These are phyloP conservation scores for Scelioninae gen. 2 DNA, from an alignment of 2,888 invertebrate genomes.

Conservation along the genomic window DNA sequence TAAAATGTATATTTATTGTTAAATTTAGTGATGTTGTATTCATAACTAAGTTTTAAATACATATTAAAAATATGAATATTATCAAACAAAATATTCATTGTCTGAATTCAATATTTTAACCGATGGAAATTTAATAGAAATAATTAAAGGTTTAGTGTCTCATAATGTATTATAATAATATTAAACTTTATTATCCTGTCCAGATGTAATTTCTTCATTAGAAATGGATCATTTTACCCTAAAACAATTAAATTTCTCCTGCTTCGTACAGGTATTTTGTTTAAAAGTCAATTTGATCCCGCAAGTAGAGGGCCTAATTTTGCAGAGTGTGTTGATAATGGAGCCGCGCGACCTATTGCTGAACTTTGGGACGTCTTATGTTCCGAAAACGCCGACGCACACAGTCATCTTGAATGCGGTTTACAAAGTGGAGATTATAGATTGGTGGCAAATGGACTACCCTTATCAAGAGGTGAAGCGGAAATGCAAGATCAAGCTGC, in stretches of 20 bases:
- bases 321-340: constrained; percentile 77
- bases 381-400: constrained; percentile 71
- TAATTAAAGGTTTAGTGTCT: too few species aligned
- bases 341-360: constrained; percentile 78
- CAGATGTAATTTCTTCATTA: too few species aligned
- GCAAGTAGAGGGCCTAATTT: constrained; percentile 79
- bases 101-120: too few species aligned
- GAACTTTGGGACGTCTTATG: constrained; percentile 76
- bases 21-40: too few species aligned
- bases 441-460: constrained; percentile 83
- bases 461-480: constrained; percentile 73
- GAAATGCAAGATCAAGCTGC: constrained; percentile 61
- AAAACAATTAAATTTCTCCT: neutral
- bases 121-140: too few species aligned
- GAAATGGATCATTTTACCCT: too few species aligned
- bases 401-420: constrained; percentile 76
- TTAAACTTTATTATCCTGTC: too few species aligned
- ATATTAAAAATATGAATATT: too few species aligned
- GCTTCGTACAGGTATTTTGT: constrained; percentile 77
- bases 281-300: constrained; percentile 78
- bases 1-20: too few species aligned
- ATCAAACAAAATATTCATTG: too few species aligned
- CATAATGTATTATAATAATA: too few species aligned
- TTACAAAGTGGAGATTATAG: constrained; percentile 77
- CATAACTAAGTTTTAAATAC: too few species aligned